phyloP scores from a whole-genome alignment of 2,888 invertebrate genomes.

The Eumerus sabulonum region DNA sequence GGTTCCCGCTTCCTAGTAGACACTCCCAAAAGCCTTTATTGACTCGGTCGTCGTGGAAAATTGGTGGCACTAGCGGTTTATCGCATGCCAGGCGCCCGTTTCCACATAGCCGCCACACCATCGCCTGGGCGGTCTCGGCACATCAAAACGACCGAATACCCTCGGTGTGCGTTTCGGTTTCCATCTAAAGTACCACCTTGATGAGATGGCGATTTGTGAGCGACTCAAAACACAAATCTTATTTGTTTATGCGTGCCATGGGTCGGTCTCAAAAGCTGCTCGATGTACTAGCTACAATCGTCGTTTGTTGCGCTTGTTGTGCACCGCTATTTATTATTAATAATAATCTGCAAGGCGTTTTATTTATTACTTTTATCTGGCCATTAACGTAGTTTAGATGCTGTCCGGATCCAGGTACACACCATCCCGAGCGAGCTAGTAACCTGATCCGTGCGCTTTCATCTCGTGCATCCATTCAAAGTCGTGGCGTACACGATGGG shows the following conservation, averaged over 20 bases:
- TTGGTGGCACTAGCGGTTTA: conserved; percentile 62
- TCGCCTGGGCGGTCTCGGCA: conserved; percentile 66
- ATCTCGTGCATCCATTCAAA: conserved; percentile 49
- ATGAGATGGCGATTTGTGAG: conserved; percentile 66
- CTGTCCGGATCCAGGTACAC: conserved; percentile 55
- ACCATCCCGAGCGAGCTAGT: conserved; percentile 34
- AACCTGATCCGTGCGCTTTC: conserved; percentile 65
- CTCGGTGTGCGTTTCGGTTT: conserved; percentile 28
- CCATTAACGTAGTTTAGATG: conserved; percentile 68
- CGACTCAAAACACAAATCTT: conserved; percentile 58
- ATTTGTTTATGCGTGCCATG: conserved; percentile 68
- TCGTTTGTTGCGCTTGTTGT: conserved; percentile 29
- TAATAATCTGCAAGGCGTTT: conserved; percentile 69
- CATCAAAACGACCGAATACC: conserved; percentile 51
- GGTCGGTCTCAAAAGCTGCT: neutral
- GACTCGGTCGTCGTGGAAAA: conserved; percentile 19
- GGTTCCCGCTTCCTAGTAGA: conserved; percentile 47
- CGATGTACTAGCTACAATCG: conserved; percentile 33
- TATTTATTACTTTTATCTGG: conserved; percentile 68
- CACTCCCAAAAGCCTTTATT: conserved; percentile 57
- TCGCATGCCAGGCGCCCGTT: conserved; percentile 54
- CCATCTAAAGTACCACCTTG: conserved; percentile 64
- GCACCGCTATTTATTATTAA: conserved; percentile 66
- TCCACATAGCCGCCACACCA: conserved; percentile 22
- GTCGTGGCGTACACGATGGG: conserved; percentile 24